phyloP scores from a whole-genome alignment of 2,797 vertebrate genomes.

The Anas capensis region DNA sequence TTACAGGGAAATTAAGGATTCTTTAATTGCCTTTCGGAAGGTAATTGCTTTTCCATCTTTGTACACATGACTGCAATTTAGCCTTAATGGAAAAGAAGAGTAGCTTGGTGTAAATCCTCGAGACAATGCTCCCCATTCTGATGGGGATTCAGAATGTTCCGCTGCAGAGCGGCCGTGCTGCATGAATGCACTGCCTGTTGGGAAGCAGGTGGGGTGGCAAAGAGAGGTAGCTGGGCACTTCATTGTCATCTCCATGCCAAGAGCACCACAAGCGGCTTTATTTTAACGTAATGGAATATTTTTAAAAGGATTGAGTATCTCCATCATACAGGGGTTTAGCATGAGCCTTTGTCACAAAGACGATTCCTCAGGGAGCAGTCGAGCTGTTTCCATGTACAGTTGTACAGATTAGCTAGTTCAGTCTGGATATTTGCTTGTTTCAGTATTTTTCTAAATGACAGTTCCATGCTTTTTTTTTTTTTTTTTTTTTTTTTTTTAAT shows the following conservation, averaged over 20 bases:
- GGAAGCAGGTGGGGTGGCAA: background rate
- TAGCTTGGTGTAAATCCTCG: background rate
- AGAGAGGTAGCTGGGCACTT: background rate
- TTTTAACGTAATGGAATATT: rapidly evolving
- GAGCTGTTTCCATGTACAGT: background rate
- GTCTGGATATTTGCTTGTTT: background rate
- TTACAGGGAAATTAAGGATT: background rate
- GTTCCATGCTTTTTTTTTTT: background rate
- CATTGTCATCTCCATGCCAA: background rate
- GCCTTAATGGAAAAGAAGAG: background rate
- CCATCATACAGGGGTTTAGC: background rate
- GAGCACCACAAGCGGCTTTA: background rate
- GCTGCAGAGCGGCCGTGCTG: background rate
- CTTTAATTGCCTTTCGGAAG: background rate
- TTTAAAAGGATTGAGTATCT: background rate
- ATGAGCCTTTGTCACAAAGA: background rate
- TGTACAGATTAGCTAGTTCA: background rate
- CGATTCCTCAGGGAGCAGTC: background rate
- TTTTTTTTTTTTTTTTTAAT: background rate
- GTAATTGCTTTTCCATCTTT: background rate
- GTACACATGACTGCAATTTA: background rate
- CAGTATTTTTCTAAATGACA: background rate
- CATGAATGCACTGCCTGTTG: background rate
- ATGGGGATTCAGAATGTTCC: background rate
- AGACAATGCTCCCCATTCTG: background rate